Evolutionary conservation across 2,113 vertebrate genomes (phyloP), one percentile per base, ranked within the genome.

Genomic region (Rhagologus leucostigma): DNA sequence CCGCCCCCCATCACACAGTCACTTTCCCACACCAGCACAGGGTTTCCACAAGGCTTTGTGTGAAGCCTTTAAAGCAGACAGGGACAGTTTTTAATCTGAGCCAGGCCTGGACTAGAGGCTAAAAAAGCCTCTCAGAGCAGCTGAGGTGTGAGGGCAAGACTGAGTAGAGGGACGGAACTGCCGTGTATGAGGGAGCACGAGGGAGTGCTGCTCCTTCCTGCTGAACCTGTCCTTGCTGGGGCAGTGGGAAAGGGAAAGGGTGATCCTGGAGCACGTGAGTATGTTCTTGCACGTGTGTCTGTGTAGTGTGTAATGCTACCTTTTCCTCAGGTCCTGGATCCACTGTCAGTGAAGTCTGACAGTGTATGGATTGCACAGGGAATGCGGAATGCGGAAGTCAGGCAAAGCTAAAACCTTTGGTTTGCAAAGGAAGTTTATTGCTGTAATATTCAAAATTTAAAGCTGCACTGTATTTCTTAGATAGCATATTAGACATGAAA

Each of bases 121-220:
- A 29, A 55, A 47, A 33, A 30, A 74, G 15, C 21, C 11, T 10
- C 30, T 39, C 13, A 24, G 19, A 42, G 57, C 11, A 50, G 20
- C 47, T 47, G 53, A 68, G 18, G 12, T 50, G 39, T 3, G 2
- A 16, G 27, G 16, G 11, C n/a, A n/a, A 46, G 52, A 4, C 35
- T 10, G 17, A 68, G 19, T 18, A 35, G 12, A 50, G 35, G 30
- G 47, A 65, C 15, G 7, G 26, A 68, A 13, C 26, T 64, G 41
- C 32, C 29, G 24, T 55, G 37, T 30, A 7, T 0, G 1, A 59
- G 24, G 53, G n/a, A 46, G 9, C 3, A 1, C 0, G 0, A 55
- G 3, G 13, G 8, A 29, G 5, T 0, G 4, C 52, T 30, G 56
- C 7, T 8, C 24, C 47, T 75, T 37, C 7, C 16, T 77, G 37